phyloP scores from a whole-genome alignment of 2,888 invertebrate species.

The Cordilura impudica region DNA sequence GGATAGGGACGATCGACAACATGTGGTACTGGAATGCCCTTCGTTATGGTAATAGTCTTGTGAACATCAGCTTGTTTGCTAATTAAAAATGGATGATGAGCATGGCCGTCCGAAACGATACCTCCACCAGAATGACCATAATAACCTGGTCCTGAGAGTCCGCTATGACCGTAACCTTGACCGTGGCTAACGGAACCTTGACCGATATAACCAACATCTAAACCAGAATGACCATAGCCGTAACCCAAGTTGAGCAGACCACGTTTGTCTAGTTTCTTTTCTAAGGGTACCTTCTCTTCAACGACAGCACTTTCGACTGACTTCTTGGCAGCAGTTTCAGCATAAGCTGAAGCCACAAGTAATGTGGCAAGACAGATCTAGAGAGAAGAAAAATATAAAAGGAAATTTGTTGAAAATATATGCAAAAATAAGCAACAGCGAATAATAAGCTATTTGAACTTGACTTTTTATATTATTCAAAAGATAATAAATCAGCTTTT shows the following conservation, averaged over 20 bases:
- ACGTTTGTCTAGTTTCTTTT: constrained; percentile 90
- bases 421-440: no score
- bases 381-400: neutral
- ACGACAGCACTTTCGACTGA: constrained; percentile 77
- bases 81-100: constrained; percentile 71
- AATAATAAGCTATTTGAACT: no score
- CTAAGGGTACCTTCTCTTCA: constrained; percentile 80
- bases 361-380: constrained; percentile 87
- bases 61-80: constrained; percentile 80
- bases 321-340: constrained; percentile 81
- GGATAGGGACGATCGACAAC: constrained; percentile 86
- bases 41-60: constrained; percentile 85
- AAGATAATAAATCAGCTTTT: no score
- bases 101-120: constrained; percentile 54
- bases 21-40: constrained; percentile 86
- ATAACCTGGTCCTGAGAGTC: no score
- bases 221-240: constrained; percentile 87
- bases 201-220: constrained; percentile 86
- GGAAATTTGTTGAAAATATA: neutral
- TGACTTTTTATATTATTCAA: no score
- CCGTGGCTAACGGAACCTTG: constrained; percentile 80
- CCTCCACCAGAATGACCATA: constrained; percentile 62
- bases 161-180: constrained; percentile 69
- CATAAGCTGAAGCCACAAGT: constrained; percentile 84
- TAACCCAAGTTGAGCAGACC: constrained; percentile 88